A percentile compares a stretch with the other conserved stretches of the same genome.
phyloP scores from a whole-genome alignment of 2,113 vertebrate genomes.

The Atlantisia rogersi region DNA sequence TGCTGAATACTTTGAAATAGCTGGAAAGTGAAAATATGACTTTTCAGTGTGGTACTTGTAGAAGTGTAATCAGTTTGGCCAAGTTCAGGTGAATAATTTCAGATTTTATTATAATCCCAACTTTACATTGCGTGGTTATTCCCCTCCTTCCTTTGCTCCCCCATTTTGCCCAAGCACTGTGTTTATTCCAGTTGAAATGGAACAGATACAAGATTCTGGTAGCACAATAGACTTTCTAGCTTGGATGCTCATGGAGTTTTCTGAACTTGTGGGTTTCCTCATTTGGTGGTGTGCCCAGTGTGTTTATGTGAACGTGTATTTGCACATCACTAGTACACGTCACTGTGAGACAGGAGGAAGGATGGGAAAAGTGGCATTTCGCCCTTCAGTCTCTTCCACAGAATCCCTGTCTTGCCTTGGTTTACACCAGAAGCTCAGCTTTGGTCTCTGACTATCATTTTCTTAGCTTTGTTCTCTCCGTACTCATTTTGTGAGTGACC shows the following conservation, averaged over 20 bases:
- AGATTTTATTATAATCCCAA: not conserved
- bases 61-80: not conserved
- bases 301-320: not conserved
- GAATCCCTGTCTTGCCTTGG: not conserved
- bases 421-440: not conserved
- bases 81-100: not conserved
- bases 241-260: not conserved
- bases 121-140: not conserved
- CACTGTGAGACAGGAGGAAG: not conserved
- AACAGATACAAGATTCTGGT: not conserved
- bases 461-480: not conserved
- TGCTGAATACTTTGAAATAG: not conserved
- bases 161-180: not conserved
- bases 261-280: not conserved
- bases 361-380: not conserved
- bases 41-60: not conserved
- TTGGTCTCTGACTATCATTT: not conserved
- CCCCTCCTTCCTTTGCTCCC: accelerated
- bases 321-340: accelerated
- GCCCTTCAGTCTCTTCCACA: not conserved
- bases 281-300: not conserved
- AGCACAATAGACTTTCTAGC: not conserved
- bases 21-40: not conserved
- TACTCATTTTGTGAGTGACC: not conserved
- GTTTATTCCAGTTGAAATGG: not conserved